Conservation (phyloP, 2,888 invertebrate species). For the Crioceris asparagi region DNA sequence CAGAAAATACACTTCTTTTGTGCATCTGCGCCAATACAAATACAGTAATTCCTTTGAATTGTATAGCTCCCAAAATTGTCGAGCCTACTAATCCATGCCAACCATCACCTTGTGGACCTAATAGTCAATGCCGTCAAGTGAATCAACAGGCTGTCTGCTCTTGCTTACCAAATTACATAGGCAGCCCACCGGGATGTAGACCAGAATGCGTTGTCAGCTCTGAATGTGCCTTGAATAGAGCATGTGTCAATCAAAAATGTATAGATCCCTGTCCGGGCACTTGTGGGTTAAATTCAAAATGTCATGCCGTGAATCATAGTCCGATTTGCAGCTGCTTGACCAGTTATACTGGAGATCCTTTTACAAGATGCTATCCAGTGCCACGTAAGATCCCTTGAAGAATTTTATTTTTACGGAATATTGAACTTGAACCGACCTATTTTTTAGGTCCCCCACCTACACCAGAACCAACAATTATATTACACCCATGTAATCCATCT, state of each 20-base stretch:
- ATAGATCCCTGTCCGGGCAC: slow-evolving; percentile 60
- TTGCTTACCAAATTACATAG: slow-evolving; percentile 53
- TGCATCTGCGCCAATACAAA: too few relatives aligned
- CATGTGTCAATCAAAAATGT: slow-evolving; percentile 60
- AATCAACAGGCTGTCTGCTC: slow-evolving; percentile 63
- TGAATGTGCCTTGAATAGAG: slow-evolving; percentile 56
- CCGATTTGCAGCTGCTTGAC: slow-evolving; percentile 57
- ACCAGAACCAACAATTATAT: slow-evolving; percentile 10
- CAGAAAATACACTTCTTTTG: too few relatives aligned
- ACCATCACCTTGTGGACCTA: slow-evolving; percentile 63
- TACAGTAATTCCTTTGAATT: too few relatives aligned
- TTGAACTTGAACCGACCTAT: background rate
- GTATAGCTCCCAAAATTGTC: slow-evolving; percentile 13
- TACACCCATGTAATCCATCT: slow-evolving; percentile 60
- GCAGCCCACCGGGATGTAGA: slow-evolving; percentile 58
- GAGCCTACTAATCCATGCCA: slow-evolving; percentile 47
- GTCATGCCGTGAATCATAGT: slow-evolving; percentile 61
- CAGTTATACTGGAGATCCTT: slow-evolving; percentile 55
- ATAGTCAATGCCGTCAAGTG: slow-evolving; percentile 62
- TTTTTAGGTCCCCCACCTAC: slow-evolving; percentile 17
- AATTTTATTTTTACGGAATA: background rate
- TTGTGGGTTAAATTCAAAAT: slow-evolving; percentile 62
- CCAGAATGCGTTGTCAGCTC: slow-evolving; percentile 63
- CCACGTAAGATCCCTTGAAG: slow-evolving; percentile 33
- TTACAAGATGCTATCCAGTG: slow-evolving; percentile 45